Evolutionary conservation across 2,113 vertebrate genomes (phyloP), one percentile per base, ranked within the genome.

Genomic region (Salvelinus alpinus): DNA sequence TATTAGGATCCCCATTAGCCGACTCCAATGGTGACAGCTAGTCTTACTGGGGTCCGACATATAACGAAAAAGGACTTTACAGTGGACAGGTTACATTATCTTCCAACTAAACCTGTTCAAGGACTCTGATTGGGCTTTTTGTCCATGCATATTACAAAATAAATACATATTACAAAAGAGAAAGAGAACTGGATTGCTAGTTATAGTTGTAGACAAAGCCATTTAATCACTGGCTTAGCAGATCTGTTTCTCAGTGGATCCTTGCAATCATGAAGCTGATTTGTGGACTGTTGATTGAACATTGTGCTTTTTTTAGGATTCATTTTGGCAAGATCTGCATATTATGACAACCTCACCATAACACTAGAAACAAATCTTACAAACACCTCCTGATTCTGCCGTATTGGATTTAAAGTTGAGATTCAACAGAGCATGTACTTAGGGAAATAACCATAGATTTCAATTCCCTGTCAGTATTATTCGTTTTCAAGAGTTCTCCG

Each of bases 401-500:
- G 71, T 20, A n/a, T n/a, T 27, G 24, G 8, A 18, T 22, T 47
- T 69, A 34, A 57, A 29, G 8, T 66, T 75, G 25, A 5, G 27
- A 69, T 13, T 59, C 60, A 38, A 18, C 54, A 47, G 71, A 11
- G 38, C 18, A 34, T 38, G 69, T 25, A 18, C 70, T 62, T 71
- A 5, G 4, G 48, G 16, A 54, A 3, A 71, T 70, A 82, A 67
- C 24, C 60, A 18, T 20, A 4, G 16, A 34, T 31, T 65, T 80
- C 76, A 70, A 74, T 44, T 11, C 24, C 5, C 54, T 31, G 27
- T 20, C 44, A 22, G 31, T 60, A 38, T 74, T 82, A 80, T 81
- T 78, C 74, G 64, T 79, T 81, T 85, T 85, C 77, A 82, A 77
- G 75, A 84, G 12, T 71, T 79, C 25, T 80, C 51, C 72, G 20